Percentiles rank a stretch among this genome's conserved stretches.
Evolutionary conservation across 2,888 invertebrate species (phyloP).

Genomic region (Volucella inflata): DNA sequence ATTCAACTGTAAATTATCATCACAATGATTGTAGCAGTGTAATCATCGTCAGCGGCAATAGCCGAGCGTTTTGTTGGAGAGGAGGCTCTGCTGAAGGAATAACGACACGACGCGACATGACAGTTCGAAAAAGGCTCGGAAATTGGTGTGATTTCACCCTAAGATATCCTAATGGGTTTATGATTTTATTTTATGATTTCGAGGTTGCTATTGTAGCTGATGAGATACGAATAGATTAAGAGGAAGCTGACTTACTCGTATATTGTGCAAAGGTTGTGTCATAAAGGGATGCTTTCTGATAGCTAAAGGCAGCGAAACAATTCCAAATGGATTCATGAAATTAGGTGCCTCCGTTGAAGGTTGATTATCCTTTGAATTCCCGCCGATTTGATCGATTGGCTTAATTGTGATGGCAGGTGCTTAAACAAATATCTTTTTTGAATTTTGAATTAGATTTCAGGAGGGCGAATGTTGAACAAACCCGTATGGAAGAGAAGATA

Average conservation of each 20-base stretch:
- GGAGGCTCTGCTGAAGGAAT: neutral
- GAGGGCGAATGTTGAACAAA: too few species aligned
- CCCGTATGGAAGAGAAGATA: too few species aligned
- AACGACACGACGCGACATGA: neutral
- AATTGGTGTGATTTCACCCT: slow-evolving; percentile 50
- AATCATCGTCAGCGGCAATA: slow-evolving; percentile 53
- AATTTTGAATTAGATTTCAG: too few species aligned
- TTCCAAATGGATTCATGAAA: too few species aligned
- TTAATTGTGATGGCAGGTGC: too few species aligned
- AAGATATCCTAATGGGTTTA: slow-evolving; percentile 67
- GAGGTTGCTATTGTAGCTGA: slow-evolving; percentile 28
- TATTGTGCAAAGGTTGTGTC: slow-evolving; percentile 5
- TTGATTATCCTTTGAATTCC: too few species aligned
- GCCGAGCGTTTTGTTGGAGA: neutral
- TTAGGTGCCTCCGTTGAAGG: too few species aligned
- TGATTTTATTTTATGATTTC: slow-evolving; percentile 64
- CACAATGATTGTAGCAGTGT: slow-evolving; percentile 49
- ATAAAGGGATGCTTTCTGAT: too few species aligned
- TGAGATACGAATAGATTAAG: slow-evolving; percentile 20
- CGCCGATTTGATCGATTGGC: too few species aligned
- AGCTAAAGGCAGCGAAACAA: too few species aligned
- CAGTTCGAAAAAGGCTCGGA: slow-evolving; percentile 3
- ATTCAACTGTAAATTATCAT: slow-evolving; percentile 72
- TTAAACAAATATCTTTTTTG: too few species aligned
- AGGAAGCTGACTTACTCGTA: neutral